Conservation (phyloP, 2,113 vertebrate species). For the Crypturellus undulatus region DNA sequence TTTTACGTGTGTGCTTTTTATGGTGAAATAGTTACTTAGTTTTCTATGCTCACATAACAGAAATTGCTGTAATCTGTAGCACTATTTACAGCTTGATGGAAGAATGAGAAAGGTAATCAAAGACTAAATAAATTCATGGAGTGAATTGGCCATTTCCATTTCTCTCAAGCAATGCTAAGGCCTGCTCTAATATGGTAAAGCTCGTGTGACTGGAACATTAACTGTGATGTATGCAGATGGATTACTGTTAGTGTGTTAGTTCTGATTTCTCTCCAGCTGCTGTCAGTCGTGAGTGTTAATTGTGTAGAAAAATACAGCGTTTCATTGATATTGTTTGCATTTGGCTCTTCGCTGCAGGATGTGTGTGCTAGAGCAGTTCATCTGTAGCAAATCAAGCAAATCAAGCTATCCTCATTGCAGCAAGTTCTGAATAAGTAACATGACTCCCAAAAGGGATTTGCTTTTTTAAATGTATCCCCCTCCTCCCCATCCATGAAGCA, state of each 20-base stretch:
- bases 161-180: neutral
- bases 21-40: slow-evolving; percentile 6
- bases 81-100: neutral
- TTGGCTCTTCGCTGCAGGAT: neutral
- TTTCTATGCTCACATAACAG: neutral
- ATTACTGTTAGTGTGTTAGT: neutral
- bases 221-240: neutral
- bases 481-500: fast-evolving
- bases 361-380: neutral
- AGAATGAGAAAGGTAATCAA: neutral
- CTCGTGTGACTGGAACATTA: neutral
- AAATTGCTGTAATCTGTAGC: neutral
- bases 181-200: neutral
- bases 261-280: neutral
- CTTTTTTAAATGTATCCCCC: neutral
- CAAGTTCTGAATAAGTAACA: neutral
- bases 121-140: neutral
- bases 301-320: neutral
- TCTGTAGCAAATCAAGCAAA: neutral
- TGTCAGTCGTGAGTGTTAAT: neutral
- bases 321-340: neutral
- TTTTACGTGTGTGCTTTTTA: neutral
- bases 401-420: neutral
- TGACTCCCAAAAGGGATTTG: neutral
- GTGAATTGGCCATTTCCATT: neutral